phyloP scores from a whole-genome alignment of 2,888 invertebrate genomes.

The Xestobium rufovillosum region DNA sequence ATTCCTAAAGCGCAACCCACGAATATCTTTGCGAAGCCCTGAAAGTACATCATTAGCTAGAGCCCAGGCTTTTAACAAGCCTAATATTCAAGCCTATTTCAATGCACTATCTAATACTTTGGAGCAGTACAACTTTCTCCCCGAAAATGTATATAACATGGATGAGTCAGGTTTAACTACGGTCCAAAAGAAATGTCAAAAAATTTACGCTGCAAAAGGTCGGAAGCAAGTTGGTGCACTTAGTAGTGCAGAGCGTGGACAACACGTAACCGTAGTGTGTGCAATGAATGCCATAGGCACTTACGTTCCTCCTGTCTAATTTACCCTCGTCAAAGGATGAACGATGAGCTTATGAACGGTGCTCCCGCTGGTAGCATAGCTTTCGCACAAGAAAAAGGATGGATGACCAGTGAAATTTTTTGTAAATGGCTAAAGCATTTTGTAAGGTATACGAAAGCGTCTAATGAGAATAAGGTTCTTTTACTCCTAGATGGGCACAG shows the following conservation, averaged over 20 bases:
- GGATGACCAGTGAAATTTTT: conserved; percentile 31
- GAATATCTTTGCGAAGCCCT: conserved; percentile 11
- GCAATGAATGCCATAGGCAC: too few relatives aligned
- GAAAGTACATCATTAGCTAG: conserved; percentile 12
- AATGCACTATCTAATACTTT: conserved; percentile 8
- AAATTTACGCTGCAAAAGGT: conserved; percentile 34
- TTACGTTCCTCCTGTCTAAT: too few relatives aligned
- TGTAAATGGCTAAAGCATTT: conserved; percentile 27
- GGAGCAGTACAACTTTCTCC: conserved; percentile 14
- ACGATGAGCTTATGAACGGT: conserved; percentile 32
- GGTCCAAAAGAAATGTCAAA: conserved; percentile 35
- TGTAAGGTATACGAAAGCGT: conserved; percentile 27
- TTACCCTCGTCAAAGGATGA: too few relatives aligned
- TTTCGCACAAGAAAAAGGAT: conserved; percentile 30
- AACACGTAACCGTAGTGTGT: conserved; percentile 33
- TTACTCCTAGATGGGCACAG: conserved; percentile 31
- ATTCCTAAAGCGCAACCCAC: conserved; percentile 13
- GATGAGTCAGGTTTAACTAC: conserved; percentile 40
- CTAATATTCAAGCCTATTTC: too few relatives aligned
- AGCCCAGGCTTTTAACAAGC: conserved; percentile 13
- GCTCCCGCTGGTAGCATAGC: conserved; percentile 29
- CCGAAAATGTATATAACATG: conserved; percentile 21
- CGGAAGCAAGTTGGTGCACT: conserved; percentile 37
- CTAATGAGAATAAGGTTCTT: conserved; percentile 26
- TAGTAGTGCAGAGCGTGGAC: conserved; percentile 37